phyloP scores from a whole-genome alignment of 1,140 invertebrate genomes.

The Spodoptera litura region DNA sequence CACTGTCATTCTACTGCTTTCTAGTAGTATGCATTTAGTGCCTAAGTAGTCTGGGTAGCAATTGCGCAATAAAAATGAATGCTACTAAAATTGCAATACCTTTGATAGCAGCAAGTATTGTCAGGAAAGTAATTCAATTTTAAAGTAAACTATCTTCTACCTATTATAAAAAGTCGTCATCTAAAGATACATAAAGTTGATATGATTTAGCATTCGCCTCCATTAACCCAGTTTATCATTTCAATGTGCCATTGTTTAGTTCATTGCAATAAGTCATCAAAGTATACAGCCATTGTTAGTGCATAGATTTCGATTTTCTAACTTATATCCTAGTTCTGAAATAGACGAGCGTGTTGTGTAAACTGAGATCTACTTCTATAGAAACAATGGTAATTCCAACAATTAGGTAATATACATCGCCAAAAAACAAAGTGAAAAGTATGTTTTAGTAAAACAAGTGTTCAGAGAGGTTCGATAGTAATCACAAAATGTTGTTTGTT shows the following conservation, averaged over 20 bases:
- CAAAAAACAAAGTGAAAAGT: slow-evolving; percentile 12
- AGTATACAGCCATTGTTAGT: slow-evolving; percentile 49
- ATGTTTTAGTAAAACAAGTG: slow-evolving; percentile 15
- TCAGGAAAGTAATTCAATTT: no score
- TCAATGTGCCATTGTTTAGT: slow-evolving; percentile 61
- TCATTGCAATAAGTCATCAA: slow-evolving; percentile 33
- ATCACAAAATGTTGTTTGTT: slow-evolving; percentile 24
- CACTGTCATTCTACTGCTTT: no score
- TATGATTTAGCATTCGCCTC: background rate
- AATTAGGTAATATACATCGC: no score
- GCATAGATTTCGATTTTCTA: slow-evolving; percentile 27
- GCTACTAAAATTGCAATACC: no score
- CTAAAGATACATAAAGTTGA: slow-evolving; percentile 8
- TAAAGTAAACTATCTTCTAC: no score
- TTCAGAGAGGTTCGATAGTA: background rate
- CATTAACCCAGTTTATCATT: slow-evolving; percentile 51
- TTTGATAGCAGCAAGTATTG: no score
- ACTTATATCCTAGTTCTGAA: slow-evolving; percentile 26
- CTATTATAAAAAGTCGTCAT: background rate
- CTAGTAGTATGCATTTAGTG: no score
- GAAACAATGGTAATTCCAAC: background rate
- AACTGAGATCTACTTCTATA: slow-evolving; percentile 5
- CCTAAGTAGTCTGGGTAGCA: no score
- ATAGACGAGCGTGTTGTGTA: slow-evolving; percentile 26
- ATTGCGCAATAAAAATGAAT: no score